Conservation (phyloP, 2,797 vertebrate species). For the Macroramphosus scolopax region DNA sequence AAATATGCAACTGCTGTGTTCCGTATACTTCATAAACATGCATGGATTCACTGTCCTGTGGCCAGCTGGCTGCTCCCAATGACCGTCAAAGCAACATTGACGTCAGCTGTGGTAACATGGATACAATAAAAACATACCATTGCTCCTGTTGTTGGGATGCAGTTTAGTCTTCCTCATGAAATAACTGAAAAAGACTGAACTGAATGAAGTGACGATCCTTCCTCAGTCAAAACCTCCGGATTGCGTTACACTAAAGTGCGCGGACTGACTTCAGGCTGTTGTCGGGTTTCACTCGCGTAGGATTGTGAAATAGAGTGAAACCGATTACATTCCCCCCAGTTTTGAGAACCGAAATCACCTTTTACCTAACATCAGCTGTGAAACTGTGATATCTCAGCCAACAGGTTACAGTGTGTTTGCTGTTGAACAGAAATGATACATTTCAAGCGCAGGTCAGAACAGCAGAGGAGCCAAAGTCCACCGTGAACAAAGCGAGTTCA, state of each 20-base stretch:
- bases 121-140: slow-evolving; percentile 60
- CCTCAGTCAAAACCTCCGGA: not conserved
- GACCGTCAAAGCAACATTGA: too few relatives aligned
- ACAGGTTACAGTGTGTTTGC: slow-evolving; percentile 4
- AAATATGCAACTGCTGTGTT: too few relatives aligned
- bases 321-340: slow-evolving; percentile 15
- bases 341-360: too few relatives aligned
- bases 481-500: not conserved
- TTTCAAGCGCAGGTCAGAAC: too few relatives aligned
- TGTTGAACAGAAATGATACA: not conserved
- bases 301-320: slow-evolving; percentile 51
- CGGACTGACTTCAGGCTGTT: too few relatives aligned
- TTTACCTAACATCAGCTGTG: slow-evolving; percentile 21
- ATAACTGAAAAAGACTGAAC: not conserved
- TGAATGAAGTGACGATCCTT: not conserved
- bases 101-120: too few relatives aligned
- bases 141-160: slow-evolving; percentile 3
- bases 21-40: too few relatives aligned
- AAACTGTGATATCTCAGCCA: not conserved
- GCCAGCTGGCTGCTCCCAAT: too few relatives aligned
- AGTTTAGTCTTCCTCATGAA: not conserved
- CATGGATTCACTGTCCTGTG: too few relatives aligned
- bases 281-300: slow-evolving; percentile 12
- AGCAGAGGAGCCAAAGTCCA: slow-evolving; percentile 4
- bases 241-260: too few relatives aligned